Conservation (phyloP, 2,113 vertebrate genomes). For the Uria aalge region DNA sequence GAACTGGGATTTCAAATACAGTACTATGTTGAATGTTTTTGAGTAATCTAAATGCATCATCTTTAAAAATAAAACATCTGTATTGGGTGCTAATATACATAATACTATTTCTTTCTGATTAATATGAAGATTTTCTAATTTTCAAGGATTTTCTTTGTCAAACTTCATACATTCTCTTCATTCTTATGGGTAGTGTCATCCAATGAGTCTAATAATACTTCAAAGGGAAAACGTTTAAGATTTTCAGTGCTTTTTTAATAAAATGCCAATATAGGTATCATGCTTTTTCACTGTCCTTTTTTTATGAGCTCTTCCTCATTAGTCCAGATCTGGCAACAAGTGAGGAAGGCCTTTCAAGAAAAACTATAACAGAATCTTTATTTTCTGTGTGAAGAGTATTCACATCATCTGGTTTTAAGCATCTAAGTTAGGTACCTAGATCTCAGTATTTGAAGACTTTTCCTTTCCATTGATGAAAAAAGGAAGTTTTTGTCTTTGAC, state of each 20-base stretch:
- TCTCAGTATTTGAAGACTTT: neutral
- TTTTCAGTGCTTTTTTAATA: neutral
- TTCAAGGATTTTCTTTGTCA: neutral
- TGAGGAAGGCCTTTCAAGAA: neutral
- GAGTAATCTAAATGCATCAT: neutral
- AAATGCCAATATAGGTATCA: neutral
- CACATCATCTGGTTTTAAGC: neutral
- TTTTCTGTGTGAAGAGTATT: neutral
- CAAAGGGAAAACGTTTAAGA: neutral
- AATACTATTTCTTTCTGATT: neutral
- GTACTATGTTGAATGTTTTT: neutral
- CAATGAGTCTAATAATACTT: neutral
- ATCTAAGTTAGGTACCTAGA: neutral
- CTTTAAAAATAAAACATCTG: neutral
- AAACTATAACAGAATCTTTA: neutral
- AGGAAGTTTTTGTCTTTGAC: neutral
- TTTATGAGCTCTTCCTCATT: neutral
- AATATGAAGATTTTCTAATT: neutral
- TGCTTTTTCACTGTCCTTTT: neutral
- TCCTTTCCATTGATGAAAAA: neutral
- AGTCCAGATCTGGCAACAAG: neutral
- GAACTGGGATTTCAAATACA: neutral
- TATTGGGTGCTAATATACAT: neutral
- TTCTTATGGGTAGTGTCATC: neutral
- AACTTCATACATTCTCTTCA: neutral